Base-by-base conservation (phyloP, 2,888 invertebrate species). In the Drosophila bunnanda region DNA sequence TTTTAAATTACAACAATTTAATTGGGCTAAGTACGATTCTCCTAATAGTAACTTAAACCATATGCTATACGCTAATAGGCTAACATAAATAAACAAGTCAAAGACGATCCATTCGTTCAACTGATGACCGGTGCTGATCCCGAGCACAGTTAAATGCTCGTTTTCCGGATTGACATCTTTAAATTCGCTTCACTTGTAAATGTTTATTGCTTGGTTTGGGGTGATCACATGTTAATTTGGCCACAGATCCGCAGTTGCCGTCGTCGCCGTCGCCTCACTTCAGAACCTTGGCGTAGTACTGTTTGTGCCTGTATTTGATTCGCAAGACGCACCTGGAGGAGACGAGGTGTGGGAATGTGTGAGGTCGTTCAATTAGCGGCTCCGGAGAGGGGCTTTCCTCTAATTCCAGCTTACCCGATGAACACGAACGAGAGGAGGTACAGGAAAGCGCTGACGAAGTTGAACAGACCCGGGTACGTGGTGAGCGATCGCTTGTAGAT, bases 401-500 rank as follows among this genome's bases (percentile, higher is more conserved):
- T 0, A 5, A 5, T 36, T 32, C 28, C 28, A 57, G 84, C 91
- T 90, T 75, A 91, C 91, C 81, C 73, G 34, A 92, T 65, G 53
- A 84, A 89, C 30, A 90, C 75, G 39, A 89, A 91, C 10, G 90
- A 84, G 28, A 91, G 66, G 0, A 82, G 64, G 74, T 92, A 93
- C 22, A 95, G 80, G 7, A 84, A 91, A 17, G 93, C 93, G 59
- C 94, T 93, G 28, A 95, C 87, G 46, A 94, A 91, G 87, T 94
- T 94, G 75, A 94, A 94, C 0, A 94, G 92, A 0, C 94, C 95
- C 1, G 95, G 94, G 86, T 94, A 93, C 0, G 90, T 92, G 1
- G 90, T 79, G 32, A 95, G 89, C 0, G 95, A 95, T 8, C 87
- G 82, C 54, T 93, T 93, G 82, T 96, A 96, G 22, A 96, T 90